Conservation (phyloP, 92 coral and sea anemone genomes). For the Bergia puertoricense region DNA sequence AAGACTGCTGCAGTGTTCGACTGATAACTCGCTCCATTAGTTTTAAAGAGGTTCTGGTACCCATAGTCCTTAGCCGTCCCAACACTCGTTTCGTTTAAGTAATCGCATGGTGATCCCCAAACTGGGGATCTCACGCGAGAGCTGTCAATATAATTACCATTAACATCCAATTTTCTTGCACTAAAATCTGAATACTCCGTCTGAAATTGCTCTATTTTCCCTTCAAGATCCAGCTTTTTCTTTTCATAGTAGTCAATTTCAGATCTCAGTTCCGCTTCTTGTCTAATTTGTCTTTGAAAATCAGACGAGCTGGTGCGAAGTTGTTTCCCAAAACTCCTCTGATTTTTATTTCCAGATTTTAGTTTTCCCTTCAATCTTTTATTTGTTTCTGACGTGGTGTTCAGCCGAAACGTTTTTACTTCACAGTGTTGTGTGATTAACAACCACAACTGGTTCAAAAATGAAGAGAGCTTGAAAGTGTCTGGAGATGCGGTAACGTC, state of each 20-base stretch:
- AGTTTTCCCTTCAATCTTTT: not conserved
- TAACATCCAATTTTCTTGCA: not conserved
- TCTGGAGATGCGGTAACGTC: constrained; percentile 21
- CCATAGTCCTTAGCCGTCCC: not conserved
- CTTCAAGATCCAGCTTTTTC: not conserved
- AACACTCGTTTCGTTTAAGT: not conserved
- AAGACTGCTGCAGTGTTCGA: not conserved
- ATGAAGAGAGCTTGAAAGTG: constrained; percentile 4
- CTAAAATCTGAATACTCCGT: not conserved
- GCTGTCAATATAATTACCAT: not conserved
- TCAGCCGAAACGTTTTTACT: not conserved
- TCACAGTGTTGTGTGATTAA: not conserved
- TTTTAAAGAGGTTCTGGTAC: not conserved
- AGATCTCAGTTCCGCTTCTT: constrained; percentile 3
- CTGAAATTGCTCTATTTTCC: not conserved
- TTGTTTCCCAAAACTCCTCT: not conserved
- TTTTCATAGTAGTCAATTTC: constrained; percentile 21
- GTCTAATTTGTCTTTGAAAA: not conserved
- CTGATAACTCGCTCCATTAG: not conserved
- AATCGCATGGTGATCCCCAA: not conserved
- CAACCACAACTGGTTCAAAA: not conserved
- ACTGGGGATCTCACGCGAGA: not conserved
- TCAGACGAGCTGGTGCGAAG: not conserved
- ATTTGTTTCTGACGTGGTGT: not conserved
- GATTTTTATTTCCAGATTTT: not conserved